Conservation (phyloP, 1,140 invertebrate species). For the Drosophila nikananu region DNA sequence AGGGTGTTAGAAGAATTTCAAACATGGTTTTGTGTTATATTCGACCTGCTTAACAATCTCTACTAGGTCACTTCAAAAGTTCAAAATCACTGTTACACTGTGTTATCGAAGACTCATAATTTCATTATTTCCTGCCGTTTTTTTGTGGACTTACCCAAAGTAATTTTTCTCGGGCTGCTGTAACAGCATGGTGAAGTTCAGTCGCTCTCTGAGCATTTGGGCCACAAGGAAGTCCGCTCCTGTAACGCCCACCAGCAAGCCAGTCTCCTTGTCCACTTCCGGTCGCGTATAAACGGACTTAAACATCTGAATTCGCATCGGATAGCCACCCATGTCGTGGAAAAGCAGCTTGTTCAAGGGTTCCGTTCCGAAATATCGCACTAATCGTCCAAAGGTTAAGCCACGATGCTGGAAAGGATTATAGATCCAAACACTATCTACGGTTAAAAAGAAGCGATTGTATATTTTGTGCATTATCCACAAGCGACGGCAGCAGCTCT, state of each 20-base stretch:
- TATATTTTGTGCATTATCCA: constrained; percentile 55
- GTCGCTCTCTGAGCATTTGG: constrained; percentile 44
- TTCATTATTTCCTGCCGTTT: background rate
- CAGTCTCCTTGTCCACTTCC: constrained; percentile 36
- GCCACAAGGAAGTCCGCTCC: constrained; percentile 75
- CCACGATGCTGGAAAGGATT: constrained; percentile 51
- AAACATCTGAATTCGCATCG: constrained; percentile 74
- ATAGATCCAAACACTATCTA: constrained; percentile 56
- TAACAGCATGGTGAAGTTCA: constrained; percentile 74
- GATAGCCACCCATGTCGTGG: constrained; percentile 69
- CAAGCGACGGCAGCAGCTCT: constrained; percentile 42
- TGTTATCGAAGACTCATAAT: no score
- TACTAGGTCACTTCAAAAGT: no score
- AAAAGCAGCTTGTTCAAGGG: constrained; percentile 46
- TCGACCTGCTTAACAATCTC: no score
- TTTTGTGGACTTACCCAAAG: constrained; percentile 60
- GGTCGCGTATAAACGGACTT: constrained; percentile 68
- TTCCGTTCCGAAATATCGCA: constrained; percentile 47
- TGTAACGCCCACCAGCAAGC: constrained; percentile 35
- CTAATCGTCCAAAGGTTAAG: constrained; percentile 50
- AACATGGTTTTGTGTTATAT: no score
- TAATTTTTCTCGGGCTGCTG: constrained; percentile 77
- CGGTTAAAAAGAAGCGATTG: constrained; percentile 57
- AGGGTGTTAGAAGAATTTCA: no score
- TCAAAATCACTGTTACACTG: no score